Percentiles rank a stretch among this genome's conserved stretches.
Evolutionary conservation across 1,140 invertebrate species (phyloP).

Genomic region (Halictus rubicundus): DNA sequence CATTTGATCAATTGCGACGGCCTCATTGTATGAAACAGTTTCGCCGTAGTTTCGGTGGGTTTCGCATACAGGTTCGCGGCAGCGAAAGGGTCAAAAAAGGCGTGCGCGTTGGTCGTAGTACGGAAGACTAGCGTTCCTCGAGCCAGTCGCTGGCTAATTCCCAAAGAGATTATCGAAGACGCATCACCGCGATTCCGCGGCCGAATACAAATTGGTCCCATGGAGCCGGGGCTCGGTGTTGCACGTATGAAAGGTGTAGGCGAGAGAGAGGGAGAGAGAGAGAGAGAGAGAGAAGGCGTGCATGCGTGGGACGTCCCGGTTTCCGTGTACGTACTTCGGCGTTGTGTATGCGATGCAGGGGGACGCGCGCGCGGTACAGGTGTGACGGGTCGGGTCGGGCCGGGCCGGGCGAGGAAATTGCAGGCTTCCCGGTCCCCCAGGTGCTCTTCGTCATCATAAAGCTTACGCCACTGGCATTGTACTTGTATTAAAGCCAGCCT

Average conservation of each 20-base stretch:
- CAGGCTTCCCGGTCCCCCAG: constrained; percentile 75
- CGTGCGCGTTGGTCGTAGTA: too few relatives aligned
- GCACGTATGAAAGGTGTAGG: neutral
- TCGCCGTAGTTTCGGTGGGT: too few relatives aligned
- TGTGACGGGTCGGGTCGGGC: constrained; percentile 53
- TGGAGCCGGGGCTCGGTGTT: constrained; percentile 60
- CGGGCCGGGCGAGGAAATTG: constrained; percentile 74
- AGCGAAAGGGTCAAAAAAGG: too few relatives aligned
- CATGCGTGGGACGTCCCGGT: constrained; percentile 3
- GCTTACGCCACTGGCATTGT: constrained; percentile 75
- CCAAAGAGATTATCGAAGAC: constrained; percentile 68
- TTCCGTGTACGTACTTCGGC: constrained; percentile 31
- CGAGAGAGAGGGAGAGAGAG: too few relatives aligned
- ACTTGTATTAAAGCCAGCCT: constrained; percentile 76
- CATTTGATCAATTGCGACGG: too few relatives aligned
- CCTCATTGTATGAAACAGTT: too few relatives aligned
- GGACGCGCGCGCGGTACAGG: constrained; percentile 48
- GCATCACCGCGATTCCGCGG: constrained; percentile 63
- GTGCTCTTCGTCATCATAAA: constrained; percentile 81
- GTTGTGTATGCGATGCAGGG: constrained; percentile 29
- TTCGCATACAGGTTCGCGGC: too few relatives aligned
- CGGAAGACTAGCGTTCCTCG: constrained; percentile 3
- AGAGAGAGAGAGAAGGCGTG: neutral
- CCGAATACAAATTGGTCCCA: constrained; percentile 71
- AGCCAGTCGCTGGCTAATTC: constrained; percentile 54